Evolutionary conservation across 1,140 invertebrate genomes (phyloP).

Genomic region (Zaprionus inermis): DNA sequence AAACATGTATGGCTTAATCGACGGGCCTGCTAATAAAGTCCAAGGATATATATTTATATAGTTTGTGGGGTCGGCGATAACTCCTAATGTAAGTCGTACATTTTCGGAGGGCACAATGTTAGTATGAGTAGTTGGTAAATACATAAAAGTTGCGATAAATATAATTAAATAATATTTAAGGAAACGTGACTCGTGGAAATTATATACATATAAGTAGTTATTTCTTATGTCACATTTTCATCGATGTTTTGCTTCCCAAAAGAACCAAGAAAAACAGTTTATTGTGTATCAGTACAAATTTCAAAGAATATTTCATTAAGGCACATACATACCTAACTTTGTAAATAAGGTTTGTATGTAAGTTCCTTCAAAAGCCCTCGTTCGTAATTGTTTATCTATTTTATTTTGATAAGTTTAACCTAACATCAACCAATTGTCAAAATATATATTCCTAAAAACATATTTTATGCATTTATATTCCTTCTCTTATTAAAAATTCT

Average conservation of each 20-base stretch:
- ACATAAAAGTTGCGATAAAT: too few relatives aligned
- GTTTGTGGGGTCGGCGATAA: too few relatives aligned
- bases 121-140: too few relatives aligned
- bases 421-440: constrained; percentile 17
- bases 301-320: constrained; percentile 18
- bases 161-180: neutral
- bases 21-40: too few relatives aligned
- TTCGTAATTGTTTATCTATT: constrained; percentile 46
- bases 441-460: neutral
- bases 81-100: too few relatives aligned
- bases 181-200: neutral
- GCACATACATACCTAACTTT: constrained; percentile 56
- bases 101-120: too few relatives aligned
- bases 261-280: neutral
- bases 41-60: too few relatives aligned
- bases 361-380: constrained; percentile 31
- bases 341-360: constrained; percentile 66
- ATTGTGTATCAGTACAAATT: neutral
- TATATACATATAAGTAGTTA: neutral
- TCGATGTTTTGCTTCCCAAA: neutral
- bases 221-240: neutral
- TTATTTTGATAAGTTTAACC: constrained; percentile 33
- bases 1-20: too few relatives aligned
- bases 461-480: neutral
- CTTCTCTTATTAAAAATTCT: too few relatives aligned